Evolutionary conservation across 1,140 invertebrate species (phyloP), one percentile per base, ranked within the genome.

Genomic region (Bombus turneri): DNA sequence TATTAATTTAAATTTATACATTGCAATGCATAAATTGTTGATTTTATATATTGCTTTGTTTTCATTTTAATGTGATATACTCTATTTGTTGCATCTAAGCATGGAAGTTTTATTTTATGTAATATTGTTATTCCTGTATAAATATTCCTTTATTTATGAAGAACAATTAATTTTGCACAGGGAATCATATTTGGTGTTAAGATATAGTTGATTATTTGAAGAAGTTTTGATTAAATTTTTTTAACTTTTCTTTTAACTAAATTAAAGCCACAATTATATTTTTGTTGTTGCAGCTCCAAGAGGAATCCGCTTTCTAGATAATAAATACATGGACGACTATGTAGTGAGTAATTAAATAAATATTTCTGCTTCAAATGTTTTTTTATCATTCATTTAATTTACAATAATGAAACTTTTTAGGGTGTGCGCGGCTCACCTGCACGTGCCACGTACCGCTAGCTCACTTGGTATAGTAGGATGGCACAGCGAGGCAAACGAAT

Each of bases 401-500:
- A 43, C 9, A 75, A 43, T 28, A 66, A 87, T 22, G 41, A 80
- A 82, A 80, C 62, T 28, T 89, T 90, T 86, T 84, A 95, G 94
- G 94, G 94, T 95, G 92, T 90, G 91, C 92, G 91, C 89, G 91
- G 92, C 91, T 93, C 91, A 92, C 93, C 92, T 92, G 92, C 93
- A 95, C 94, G 95, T 94, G 94, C 93, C 92, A 89, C 93, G 91
- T 94, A 94, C 88, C 91, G 93, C 89, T 95, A 95, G 93, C 91
- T 94, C 87, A 94, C 87, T 92, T 92, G 94, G 93, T 92, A 92
- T 94, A 94, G 91, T 94, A 96, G 95, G 95, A 96, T 97, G 97
- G 97, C 96, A 96, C 96, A 97, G 96, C 96, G 96, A 96, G 96
- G 95, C 90, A 97, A 97, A 94, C 95, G 96, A 94, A 96, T 96